Percentiles rank a stretch among this genome's conserved stretches.
phyloP scores from a whole-genome alignment of 1,140 invertebrate species.

The Hormaphis cornu region DNA sequence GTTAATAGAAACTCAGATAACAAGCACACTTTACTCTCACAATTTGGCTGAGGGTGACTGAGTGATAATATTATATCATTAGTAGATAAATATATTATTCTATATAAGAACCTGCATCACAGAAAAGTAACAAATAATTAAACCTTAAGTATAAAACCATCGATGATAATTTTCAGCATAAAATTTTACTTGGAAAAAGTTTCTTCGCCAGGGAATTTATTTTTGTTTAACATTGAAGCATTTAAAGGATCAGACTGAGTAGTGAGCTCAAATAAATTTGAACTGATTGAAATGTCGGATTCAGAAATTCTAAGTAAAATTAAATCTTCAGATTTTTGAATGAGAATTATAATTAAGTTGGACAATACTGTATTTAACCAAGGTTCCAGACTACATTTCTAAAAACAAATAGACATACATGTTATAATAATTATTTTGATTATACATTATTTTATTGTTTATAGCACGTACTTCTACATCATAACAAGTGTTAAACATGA shows the following conservation, averaged over 20 bases:
- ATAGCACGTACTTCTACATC: conserved; percentile 12
- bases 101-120: conserved; percentile 11
- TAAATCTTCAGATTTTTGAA: conserved; percentile 28
- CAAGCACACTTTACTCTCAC: conserved; percentile 5
- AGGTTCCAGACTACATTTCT: conserved; percentile 21
- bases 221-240: conserved; percentile 9
- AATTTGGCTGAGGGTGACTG: conserved; percentile 1
- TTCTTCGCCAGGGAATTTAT: conserved; percentile 13
- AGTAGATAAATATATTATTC: conserved; percentile 23
- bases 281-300: conserved; percentile 20
- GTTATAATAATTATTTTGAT: not conserved
- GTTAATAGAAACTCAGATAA: conserved; percentile 19
- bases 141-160: too few relatives aligned
- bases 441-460: not conserved
- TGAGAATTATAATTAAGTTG: conserved; percentile 14
- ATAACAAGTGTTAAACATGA: conserved; percentile 27
- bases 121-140: not conserved
- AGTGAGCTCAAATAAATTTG: conserved; percentile 26
- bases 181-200: conserved; percentile 24
- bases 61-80: conserved; percentile 3
- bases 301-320: conserved; percentile 19
- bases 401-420: not conserved
- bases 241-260: conserved; percentile 25
- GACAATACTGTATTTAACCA: conserved; percentile 21
- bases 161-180: not conserved